Conservation (phyloP, 2,888 invertebrate species). For the Gari tellinella region DNA sequence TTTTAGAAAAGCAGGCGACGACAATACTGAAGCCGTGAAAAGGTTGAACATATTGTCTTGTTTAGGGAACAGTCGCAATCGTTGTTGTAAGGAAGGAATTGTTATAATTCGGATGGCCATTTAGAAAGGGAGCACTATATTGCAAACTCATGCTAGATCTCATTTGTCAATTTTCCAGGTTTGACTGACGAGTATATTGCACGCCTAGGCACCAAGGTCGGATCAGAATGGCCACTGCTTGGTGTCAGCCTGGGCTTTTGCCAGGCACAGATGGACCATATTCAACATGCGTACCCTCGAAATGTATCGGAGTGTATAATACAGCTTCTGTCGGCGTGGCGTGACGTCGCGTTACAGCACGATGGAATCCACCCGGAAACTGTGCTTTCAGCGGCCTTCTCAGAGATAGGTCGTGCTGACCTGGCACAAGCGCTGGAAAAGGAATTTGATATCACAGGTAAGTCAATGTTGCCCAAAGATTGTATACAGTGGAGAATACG, state of each 20-base stretch:
- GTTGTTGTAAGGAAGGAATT: too few species aligned
- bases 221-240: conserved; percentile 25
- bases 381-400: not conserved
- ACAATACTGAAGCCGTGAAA: too few species aligned
- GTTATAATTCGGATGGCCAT: too few species aligned
- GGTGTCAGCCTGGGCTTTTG: conserved; percentile 20
- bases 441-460: not conserved
- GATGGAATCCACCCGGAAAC: not conserved
- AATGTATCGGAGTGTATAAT: conserved; percentile 17
- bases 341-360: not conserved
- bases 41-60: too few species aligned
- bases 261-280: conserved; percentile 28
- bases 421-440: conserved; percentile 11
- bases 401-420: conserved; percentile 9
- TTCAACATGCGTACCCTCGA: conserved; percentile 20
- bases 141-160: too few species aligned
- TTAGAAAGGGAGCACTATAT: too few species aligned
- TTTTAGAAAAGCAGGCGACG: too few species aligned
- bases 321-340: conserved; percentile 12
- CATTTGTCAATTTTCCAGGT: too few species aligned
- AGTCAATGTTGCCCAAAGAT: not conserved
- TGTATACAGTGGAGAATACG: too few species aligned
- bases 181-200: conserved; percentile 12
- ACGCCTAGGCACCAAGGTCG: conserved; percentile 4
- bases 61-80: too few species aligned